These are phyloP conservation scores for Hormiphora californensis DNA, from an alignment of 37 sponge, comb jelly and placozoan genomes.

Conservation along the genomic window DNA sequence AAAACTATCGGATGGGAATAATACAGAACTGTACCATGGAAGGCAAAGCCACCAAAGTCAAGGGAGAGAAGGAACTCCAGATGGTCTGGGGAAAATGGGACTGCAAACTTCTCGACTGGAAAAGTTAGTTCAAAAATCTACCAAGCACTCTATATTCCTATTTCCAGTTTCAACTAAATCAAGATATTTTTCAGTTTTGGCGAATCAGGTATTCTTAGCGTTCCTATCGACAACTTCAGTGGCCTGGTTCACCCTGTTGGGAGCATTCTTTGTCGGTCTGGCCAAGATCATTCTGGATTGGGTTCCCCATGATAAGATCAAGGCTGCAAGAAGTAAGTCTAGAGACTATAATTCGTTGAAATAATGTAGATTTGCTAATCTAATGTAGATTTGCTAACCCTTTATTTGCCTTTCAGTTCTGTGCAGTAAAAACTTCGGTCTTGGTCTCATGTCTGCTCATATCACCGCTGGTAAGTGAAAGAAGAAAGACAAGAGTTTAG, in stretches of 20 bases:
- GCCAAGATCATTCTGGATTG: not conserved
- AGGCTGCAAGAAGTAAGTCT: slow-evolving; percentile 14
- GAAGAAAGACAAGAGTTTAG: too few relatives aligned
- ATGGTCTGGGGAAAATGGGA: not conserved
- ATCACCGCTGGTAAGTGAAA: not conserved
- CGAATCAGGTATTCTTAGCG: not conserved
- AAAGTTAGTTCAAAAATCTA: not conserved
- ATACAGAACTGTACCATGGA: not conserved
- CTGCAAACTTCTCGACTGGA: slow-evolving; percentile 1
- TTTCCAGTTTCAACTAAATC: too few relatives aligned
- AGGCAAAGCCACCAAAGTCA: not conserved
- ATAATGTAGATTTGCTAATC: too few relatives aligned
- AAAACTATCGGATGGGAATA: not conserved
- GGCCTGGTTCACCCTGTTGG: not conserved
- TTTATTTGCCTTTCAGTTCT: not conserved
- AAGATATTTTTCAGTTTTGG: not conserved
- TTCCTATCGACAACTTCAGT: not conserved
- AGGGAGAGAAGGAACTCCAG: not conserved
- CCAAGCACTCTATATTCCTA: not conserved
- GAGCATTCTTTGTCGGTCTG: not conserved
- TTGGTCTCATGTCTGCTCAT: slow-evolving; percentile 21
- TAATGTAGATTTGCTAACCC: too few relatives aligned
- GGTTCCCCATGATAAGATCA: slow-evolving; percentile 17
- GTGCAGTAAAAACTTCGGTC: slow-evolving; percentile 17
- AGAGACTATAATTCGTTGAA: too few relatives aligned